These are phyloP conservation scores for Exaiptasia diaphana DNA, from an alignment of 64 coral and sea anemone genomes.

Conservation along the genomic window DNA sequence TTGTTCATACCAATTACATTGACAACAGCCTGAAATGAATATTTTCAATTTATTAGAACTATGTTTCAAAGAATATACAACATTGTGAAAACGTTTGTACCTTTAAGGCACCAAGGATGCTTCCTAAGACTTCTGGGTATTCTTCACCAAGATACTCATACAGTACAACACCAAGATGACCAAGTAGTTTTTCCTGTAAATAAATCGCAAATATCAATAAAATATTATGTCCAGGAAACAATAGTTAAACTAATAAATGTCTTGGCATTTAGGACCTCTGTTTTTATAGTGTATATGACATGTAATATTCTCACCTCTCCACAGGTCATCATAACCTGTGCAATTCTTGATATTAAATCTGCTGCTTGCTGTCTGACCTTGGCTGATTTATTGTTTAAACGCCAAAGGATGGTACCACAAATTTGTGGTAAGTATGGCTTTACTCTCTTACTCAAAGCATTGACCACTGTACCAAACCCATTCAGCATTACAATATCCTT, in stretches of 20 bases:
- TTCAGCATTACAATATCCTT: constrained; percentile 99
- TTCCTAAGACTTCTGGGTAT: constrained; percentile 96
- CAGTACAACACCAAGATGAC: constrained; percentile 96
- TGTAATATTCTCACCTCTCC: constrained; percentile 70
- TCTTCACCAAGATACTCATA: constrained; percentile 99
- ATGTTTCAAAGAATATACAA: background rate
- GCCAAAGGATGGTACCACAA: constrained; percentile 98
- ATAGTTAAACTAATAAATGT: no score
- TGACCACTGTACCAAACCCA: constrained; percentile 98
- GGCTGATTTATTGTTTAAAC: constrained; percentile 97
- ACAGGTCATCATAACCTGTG: constrained; percentile 99
- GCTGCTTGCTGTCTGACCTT: constrained; percentile 99
- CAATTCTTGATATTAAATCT: constrained; percentile 95
- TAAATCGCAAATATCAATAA: background rate
- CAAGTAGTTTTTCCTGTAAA: constrained; percentile 93
- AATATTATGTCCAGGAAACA: no score
- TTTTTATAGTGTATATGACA: background rate
- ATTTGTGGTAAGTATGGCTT: constrained; percentile 98
- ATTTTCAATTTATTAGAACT: no score
- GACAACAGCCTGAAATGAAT: constrained; percentile 90
- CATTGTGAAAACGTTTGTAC: background rate
- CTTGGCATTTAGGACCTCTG: background rate
- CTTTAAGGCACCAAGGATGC: constrained; percentile 93
- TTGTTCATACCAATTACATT: constrained; percentile 99
- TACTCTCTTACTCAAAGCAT: constrained; percentile 90